Conservation (phyloP, 2,888 invertebrate genomes). For the Plagodis dolabraria region DNA sequence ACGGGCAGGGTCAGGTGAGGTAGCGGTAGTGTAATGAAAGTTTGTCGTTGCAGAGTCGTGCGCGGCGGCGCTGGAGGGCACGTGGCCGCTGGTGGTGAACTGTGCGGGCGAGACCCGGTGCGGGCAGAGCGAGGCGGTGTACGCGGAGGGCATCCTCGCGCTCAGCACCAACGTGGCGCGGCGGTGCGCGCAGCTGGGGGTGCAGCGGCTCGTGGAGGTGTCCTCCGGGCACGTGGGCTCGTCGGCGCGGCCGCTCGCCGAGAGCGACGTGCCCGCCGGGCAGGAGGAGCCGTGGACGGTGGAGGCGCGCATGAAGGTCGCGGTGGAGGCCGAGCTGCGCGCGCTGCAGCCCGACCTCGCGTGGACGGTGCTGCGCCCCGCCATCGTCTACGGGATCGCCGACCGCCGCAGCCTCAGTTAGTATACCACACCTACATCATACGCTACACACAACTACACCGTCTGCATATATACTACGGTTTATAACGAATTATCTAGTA, state of each 20-base stretch:
- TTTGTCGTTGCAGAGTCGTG: slow-evolving; percentile 88
- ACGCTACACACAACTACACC: too few relatives aligned
- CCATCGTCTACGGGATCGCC: slow-evolving; percentile 93
- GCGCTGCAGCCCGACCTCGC: slow-evolving; percentile 87
- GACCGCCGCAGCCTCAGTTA: slow-evolving; percentile 93
- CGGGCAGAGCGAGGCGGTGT: slow-evolving; percentile 95
- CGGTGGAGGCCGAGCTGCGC: slow-evolving; percentile 91
- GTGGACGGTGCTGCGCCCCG: slow-evolving; percentile 92
- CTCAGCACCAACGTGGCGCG: slow-evolving; percentile 93
- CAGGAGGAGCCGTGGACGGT: slow-evolving; percentile 93
- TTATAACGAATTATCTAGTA: too few relatives aligned
- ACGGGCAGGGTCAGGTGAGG: too few relatives aligned
- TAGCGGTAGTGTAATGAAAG: too few relatives aligned
- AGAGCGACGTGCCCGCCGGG: slow-evolving; percentile 82
- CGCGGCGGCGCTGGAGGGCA: slow-evolving; percentile 88
- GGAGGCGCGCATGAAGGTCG: slow-evolving; percentile 92
- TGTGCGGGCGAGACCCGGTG: slow-evolving; percentile 96
- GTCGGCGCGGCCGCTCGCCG: slow-evolving; percentile 86
- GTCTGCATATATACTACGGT: too few relatives aligned
- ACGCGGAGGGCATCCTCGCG: slow-evolving; percentile 94
- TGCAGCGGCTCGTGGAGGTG: slow-evolving; percentile 91
- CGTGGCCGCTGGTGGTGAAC: slow-evolving; percentile 93
- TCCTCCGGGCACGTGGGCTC: slow-evolving; percentile 91
- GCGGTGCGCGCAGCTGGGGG: slow-evolving; percentile 88
- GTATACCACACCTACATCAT: slow-evolving; percentile 51